These are phyloP conservation scores for Gymnoscelis rufifasciata DNA, from an alignment of 2,888 invertebrate species.

Conservation along the genomic window DNA sequence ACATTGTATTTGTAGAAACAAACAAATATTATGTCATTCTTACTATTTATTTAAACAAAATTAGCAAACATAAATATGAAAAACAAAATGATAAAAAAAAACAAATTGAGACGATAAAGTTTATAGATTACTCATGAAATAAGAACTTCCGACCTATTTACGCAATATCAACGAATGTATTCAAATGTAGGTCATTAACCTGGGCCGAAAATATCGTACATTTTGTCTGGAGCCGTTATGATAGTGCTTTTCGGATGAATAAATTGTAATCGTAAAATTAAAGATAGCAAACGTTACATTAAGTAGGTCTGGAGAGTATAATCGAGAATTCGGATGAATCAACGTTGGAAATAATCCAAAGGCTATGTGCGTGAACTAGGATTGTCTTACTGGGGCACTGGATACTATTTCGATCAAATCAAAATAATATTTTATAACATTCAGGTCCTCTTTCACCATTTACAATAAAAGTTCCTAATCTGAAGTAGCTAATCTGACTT, in stretches of 20 bases:
- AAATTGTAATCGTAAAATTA: conserved; percentile 12
- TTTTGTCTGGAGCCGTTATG: conserved; percentile 13
- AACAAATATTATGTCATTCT: no score
- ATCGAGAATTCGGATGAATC: not conserved
- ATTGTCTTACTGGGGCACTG: no score
- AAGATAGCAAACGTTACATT: conserved; percentile 5
- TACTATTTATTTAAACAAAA: no score
- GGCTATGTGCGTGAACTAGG: no score
- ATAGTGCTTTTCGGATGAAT: conserved; percentile 9
- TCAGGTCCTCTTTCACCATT: no score
- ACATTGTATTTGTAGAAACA: no score
- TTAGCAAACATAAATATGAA: no score
- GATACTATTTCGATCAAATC: no score
- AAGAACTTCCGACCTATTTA: not conserved
- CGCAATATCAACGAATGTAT: not conserved
- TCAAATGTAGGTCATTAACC: conserved; percentile 15
- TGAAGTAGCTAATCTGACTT: no score
- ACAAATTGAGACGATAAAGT: not conserved
- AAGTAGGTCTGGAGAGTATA: not conserved
- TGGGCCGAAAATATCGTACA: conserved; percentile 13
- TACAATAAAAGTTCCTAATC: no score
- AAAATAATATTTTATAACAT: no score
- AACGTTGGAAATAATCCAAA: not conserved
- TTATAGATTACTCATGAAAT: not conserved
- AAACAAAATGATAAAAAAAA: not conserved